These are phyloP conservation scores for Turritopsis dohrnii DNA, from an alignment of 30 jellyfish, hydroid and myxozoan species.

Conservation along the genomic window DNA sequence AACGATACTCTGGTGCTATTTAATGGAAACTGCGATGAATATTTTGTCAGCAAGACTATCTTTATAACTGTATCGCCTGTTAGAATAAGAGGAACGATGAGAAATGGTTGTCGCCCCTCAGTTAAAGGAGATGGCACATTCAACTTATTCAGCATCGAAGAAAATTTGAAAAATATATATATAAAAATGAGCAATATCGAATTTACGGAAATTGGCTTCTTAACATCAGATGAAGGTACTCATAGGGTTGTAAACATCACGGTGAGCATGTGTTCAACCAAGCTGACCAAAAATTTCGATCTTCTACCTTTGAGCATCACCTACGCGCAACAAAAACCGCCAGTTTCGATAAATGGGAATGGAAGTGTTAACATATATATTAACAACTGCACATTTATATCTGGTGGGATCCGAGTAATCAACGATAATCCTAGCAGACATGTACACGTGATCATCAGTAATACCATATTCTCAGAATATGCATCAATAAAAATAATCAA, in stretches of 20 bases:
- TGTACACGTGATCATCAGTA: not conserved
- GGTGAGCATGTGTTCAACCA: not conserved
- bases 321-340: not conserved
- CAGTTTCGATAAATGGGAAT: too few species aligned
- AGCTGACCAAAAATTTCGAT: not conserved
- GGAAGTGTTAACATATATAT: too few species aligned
- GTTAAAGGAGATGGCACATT: not conserved
- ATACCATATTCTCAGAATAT: not conserved
- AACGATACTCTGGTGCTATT: not conserved
- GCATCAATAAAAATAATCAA: not conserved
- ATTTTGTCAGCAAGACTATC: not conserved
- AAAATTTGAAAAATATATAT: not conserved
- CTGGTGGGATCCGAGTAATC: not conserved
- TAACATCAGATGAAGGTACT: not conserved
- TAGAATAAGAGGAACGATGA: not conserved
- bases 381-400: not conserved
- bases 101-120: not conserved
- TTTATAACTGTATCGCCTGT: not conserved
- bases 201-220: not conserved
- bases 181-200: not conserved
- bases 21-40: not conserved
- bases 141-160: not conserved
- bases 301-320: not conserved
- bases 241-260: too few species aligned
- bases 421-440: not conserved